Evolutionary conservation across 2,888 invertebrate genomes (phyloP).

Genomic region (Uropetala carovei): DNA sequence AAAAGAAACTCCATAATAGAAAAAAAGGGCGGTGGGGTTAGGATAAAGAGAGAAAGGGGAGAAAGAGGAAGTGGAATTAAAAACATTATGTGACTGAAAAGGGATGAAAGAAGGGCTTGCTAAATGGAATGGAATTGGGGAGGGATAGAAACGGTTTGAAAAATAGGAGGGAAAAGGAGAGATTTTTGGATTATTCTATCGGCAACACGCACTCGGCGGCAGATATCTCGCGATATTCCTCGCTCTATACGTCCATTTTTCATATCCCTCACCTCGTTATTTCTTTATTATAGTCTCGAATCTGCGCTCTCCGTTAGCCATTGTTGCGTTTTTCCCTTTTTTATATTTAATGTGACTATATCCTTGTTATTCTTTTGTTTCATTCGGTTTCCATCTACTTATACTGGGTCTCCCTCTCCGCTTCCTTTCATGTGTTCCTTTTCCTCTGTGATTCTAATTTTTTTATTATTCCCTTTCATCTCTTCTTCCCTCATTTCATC

Average conservation of each 20-base stretch:
- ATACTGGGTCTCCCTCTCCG: background rate
- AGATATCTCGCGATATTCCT: background rate
- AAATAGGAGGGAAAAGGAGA: background rate
- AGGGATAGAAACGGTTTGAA: conserved; percentile 34
- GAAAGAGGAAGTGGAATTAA: conserved; percentile 46
- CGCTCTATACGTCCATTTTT: background rate
- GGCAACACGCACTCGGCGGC: background rate
- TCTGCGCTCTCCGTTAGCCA: background rate
- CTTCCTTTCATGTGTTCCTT: background rate
- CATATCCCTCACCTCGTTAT: too few species aligned
- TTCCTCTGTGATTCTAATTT: background rate
- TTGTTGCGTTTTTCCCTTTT: background rate
- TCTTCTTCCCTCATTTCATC: background rate
- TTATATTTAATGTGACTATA: background rate
- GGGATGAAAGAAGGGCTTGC: conserved; percentile 48
- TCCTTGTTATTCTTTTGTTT: background rate
- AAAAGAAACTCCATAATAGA: conserved; percentile 39
- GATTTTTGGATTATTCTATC: background rate
- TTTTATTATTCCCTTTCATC: conserved; percentile 27
- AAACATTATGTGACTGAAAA: conserved; percentile 62
- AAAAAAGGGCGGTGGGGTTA: background rate
- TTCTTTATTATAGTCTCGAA: background rate
- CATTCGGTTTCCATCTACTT: background rate
- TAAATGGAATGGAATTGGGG: conserved; percentile 39
- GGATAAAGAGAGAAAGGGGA: background rate